Percentiles rank a stretch among this genome's conserved stretches.
phyloP scores from a whole-genome alignment of 2,888 invertebrate species.

The Drosophila eohydei region DNA sequence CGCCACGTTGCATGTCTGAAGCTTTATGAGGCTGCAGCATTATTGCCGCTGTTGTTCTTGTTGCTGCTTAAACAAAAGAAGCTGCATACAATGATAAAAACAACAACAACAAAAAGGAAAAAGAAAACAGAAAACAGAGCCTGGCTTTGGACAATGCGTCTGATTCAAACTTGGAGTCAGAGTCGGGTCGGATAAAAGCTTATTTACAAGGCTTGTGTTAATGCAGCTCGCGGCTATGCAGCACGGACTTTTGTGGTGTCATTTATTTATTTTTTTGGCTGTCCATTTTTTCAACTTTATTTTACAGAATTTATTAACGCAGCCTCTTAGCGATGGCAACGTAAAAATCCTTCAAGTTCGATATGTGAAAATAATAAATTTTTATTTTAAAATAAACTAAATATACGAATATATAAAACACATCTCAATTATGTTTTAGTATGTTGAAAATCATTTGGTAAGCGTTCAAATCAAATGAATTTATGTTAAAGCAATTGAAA shows the following conservation, averaged over 20 bases:
- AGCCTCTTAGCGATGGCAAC: background rate
- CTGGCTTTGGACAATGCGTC: constrained; percentile 67
- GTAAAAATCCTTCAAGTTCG: background rate
- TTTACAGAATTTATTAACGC: constrained; percentile 36
- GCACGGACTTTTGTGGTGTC: constrained; percentile 64
- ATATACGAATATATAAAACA: no score
- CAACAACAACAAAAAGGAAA: background rate
- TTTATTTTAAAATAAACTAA: background rate
- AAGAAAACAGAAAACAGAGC: constrained; percentile 6
- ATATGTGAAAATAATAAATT: background rate
- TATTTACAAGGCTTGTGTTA: constrained; percentile 76
- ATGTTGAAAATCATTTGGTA: background rate
- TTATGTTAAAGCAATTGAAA: background rate
- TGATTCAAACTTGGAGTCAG: constrained; percentile 49
- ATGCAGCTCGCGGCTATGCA: constrained; percentile 75
- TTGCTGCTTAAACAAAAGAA: constrained; percentile 66
- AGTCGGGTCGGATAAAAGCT: constrained; percentile 65
- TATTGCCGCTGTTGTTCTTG: constrained; percentile 37
- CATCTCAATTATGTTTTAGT: no score
- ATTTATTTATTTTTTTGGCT: constrained; percentile 16
- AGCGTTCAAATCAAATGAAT: background rate
- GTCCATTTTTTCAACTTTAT: constrained; percentile 1
- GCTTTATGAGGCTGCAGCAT: constrained; percentile 37
- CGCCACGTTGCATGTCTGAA: constrained; percentile 54
- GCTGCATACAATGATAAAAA: constrained; percentile 61